Evolutionary conservation across 2,797 vertebrate genomes (phyloP), one percentile per base, ranked within the genome.

Genomic region (Neosalanx taihuensis): DNA sequence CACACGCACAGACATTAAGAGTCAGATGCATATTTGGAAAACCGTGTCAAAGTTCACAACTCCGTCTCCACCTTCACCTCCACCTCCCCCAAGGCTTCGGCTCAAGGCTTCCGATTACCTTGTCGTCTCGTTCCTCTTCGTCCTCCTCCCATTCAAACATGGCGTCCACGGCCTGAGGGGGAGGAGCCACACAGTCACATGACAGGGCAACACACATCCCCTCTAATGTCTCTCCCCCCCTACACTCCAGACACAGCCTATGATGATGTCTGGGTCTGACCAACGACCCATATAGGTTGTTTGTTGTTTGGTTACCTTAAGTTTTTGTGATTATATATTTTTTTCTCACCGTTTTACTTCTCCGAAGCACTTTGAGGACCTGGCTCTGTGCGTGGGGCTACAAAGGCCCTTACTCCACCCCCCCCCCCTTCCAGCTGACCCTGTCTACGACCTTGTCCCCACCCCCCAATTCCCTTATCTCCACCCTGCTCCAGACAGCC

Each of bases 61-160:
- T 41, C 41, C 35, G 41, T 20, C 29, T 29, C 30, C 37, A 51
- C 20, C 17, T 6, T 6, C 58, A 49, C 26, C 20, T 23, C 46
- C n/a, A 9, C 7, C 35, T 37, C 35, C 35, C 35, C 35, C 35
- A 35, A 35, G 9, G 6, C 37, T 12, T 41, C 9, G 6, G 18
- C 17, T 17, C 15, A 57, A 83, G 88, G 86, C 88, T 91, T 91
- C 88, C 89, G 46, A 84, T 92, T 93, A 98, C 96, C 96, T 96
- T 97, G 87, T 98, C 96, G 77, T 96, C 96, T 92, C 93, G 96
- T 78, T 97, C 96, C 78, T 94, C 94, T 7, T 97, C 96, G 81
- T 96, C 96, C 69, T 95, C 95, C 84, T 96, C 94, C 83, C 95
- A 94, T 80, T 96, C 94, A 83, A 97, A 90, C 91, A 95, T 93